Evolutionary conservation across 2,797 vertebrate species (phyloP), one percentile per base, ranked within the genome.

Genomic region (Danio tinwini): DNA sequence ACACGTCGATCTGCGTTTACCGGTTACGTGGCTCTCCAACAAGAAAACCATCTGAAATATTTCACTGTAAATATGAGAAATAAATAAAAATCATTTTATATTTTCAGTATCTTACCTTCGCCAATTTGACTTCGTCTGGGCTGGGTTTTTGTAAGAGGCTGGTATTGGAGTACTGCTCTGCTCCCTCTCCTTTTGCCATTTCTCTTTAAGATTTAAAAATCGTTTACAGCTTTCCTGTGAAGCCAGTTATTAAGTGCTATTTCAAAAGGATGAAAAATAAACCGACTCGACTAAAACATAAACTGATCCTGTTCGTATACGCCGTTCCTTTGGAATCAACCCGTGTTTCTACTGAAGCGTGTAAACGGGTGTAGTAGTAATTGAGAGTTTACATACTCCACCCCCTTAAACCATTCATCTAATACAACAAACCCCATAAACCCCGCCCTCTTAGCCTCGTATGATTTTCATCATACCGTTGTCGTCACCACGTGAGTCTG

Each of bases 151-250:
- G 88, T 64, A 95, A 82, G 45, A 95, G 87, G 85, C 83, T 93
- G 71, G 91, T 81, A 70, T 90, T 93, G 16, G 92, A 92, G 83
- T 85, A 94, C 81, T 93, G 92, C 75, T 94, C 94, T 0, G 84
- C 87, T 75, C 93, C 93, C 71, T 93, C 93, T 87, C 93, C 94
- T 87, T 89, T 93, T 1, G 93, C 93, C 94, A 95, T 95, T 5
- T 53, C 74, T 45, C 17, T 71, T 14, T 10, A 64, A 47, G 44
- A 53, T 69, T 16, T 37, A 17, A 42, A 76, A 77, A 14, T 47
- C 61, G 53, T 40, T 64, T 7, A 76, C 49, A 13, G 39, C 13
- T 65, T 50, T 45, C 58, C 7, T 45, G 6, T 6, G 16, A 63
- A 52, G 11, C 2, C 16, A 19, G 3, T 47, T 16, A 21, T 2